Conservation (phyloP, 2,113 vertebrate species). For the Calidris pugnax region DNA sequence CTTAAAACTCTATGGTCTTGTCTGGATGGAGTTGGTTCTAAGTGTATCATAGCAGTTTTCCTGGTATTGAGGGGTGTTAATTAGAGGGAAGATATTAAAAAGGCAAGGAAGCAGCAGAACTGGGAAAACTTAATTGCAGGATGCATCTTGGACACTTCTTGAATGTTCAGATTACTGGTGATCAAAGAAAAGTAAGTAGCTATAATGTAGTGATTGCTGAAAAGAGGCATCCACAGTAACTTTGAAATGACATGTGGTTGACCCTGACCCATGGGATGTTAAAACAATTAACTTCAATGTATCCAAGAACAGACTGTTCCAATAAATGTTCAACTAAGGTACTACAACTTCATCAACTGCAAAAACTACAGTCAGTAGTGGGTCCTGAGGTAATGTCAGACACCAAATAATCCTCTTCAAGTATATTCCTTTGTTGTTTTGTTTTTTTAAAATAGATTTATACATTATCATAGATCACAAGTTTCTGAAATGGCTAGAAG, state of each 20-base stretch:
- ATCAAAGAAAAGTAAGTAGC: background rate
- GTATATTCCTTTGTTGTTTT: background rate
- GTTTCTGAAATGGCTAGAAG: background rate
- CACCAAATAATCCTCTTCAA: background rate
- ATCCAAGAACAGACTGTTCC: background rate
- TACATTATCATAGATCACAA: background rate
- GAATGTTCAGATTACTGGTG: background rate
- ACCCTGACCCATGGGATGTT: background rate
- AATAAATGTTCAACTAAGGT: background rate
- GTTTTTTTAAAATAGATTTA: background rate
- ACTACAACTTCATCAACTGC: background rate
- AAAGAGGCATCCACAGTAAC: background rate
- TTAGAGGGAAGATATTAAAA: background rate
- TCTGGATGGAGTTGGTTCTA: background rate
- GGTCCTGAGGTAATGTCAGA: background rate
- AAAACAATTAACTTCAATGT: background rate
- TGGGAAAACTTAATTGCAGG: background rate
- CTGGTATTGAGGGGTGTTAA: background rate
- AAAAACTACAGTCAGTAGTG: background rate
- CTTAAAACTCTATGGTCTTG: background rate
- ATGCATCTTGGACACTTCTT: background rate
- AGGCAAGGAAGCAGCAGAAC: background rate
- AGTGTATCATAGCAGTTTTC: background rate
- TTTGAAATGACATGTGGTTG: background rate
- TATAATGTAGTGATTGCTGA: background rate